phyloP scores from a whole-genome alignment of 1,140 invertebrate genomes.

The Drosophila orena region DNA sequence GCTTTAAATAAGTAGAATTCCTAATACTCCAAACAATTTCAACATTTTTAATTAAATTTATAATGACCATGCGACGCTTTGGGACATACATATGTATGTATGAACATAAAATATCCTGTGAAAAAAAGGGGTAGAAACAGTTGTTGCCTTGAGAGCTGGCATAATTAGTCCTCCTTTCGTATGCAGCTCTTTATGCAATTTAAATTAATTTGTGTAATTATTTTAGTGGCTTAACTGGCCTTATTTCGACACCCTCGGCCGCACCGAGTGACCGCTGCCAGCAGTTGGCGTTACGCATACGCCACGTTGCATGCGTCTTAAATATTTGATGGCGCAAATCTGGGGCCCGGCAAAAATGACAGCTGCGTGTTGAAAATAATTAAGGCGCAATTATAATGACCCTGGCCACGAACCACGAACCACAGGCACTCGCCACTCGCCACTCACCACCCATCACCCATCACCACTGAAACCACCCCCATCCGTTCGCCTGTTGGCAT shows the following conservation, averaged over 20 bases:
- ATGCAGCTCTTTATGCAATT: slow-evolving; percentile 68
- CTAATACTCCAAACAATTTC: neutral
- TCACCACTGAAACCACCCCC: slow-evolving; percentile 8
- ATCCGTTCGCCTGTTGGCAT: slow-evolving; percentile 1
- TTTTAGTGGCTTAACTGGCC: slow-evolving; percentile 68
- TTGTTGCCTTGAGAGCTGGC: slow-evolving; percentile 3
- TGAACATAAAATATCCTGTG: neutral
- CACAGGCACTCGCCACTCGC: slow-evolving; percentile 17
- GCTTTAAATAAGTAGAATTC: slow-evolving; percentile 9
- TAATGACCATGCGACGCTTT: neutral
- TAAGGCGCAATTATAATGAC: slow-evolving; percentile 62
- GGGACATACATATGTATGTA: too few species aligned
- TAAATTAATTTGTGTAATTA: slow-evolving; percentile 82
- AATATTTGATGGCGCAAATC: slow-evolving; percentile 65
- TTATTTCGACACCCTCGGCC: slow-evolving; percentile 51
- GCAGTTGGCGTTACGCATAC: slow-evolving; percentile 55
- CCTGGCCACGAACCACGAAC: slow-evolving; percentile 46
- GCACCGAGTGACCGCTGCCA: slow-evolving; percentile 28
- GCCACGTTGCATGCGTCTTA: slow-evolving; percentile 60
- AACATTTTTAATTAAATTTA: slow-evolving; percentile 29
- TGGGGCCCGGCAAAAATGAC: slow-evolving; percentile 59
- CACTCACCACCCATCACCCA: slow-evolving; percentile 9
- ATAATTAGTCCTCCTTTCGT: slow-evolving; percentile 21
- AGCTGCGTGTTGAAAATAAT: slow-evolving; percentile 76
- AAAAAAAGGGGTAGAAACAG: neutral